A percentile compares a stretch with the other conserved stretches of the same genome.
phyloP scores from a whole-genome alignment of 2,888 invertebrate genomes.

The Blastobasis lacticolella region DNA sequence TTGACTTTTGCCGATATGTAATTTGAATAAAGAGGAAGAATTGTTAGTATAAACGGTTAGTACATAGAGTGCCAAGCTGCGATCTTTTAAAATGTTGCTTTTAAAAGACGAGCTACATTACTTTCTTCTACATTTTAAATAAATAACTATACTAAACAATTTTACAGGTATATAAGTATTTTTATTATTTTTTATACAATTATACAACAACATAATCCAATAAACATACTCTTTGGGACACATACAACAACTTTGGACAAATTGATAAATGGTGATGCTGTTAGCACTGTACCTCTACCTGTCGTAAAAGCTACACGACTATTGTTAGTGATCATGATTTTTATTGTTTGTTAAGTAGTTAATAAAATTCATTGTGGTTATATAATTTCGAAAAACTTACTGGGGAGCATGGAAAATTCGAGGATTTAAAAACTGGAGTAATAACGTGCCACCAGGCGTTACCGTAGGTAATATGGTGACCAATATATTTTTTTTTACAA shows the following conservation, averaged over 20 bases:
- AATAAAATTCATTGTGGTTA: slow-evolving; percentile 4
- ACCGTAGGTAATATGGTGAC: too few relatives aligned
- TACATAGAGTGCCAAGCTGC: slow-evolving; percentile 44
- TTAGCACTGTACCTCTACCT: background rate
- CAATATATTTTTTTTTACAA: background rate
- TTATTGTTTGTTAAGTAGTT: slow-evolving; percentile 7
- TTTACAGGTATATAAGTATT: slow-evolving; percentile 68
- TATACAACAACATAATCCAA: slow-evolving; percentile 57
- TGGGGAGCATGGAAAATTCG: background rate
- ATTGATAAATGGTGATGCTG: slow-evolving; percentile 26
- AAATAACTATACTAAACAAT: slow-evolving; percentile 68
- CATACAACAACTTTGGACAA: slow-evolving; percentile 66
- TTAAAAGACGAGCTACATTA: slow-evolving; percentile 62
- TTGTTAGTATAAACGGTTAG: slow-evolving; percentile 50
- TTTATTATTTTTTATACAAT: slow-evolving; percentile 68
- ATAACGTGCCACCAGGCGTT: too few relatives aligned
- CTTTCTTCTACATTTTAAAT: slow-evolving; percentile 51
- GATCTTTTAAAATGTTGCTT: slow-evolving; percentile 60
- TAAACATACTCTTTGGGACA: slow-evolving; percentile 70
- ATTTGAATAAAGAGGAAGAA: slow-evolving; percentile 23
- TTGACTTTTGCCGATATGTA: slow-evolving; percentile 57
- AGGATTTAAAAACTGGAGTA: background rate
- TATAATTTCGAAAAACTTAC: slow-evolving; percentile 1
- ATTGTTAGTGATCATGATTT: slow-evolving; percentile 6
- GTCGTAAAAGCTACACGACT: slow-evolving; percentile 6